phyloP scores from a whole-genome alignment of 2,888 invertebrate genomes.

The Brassicogethes aeneus region DNA sequence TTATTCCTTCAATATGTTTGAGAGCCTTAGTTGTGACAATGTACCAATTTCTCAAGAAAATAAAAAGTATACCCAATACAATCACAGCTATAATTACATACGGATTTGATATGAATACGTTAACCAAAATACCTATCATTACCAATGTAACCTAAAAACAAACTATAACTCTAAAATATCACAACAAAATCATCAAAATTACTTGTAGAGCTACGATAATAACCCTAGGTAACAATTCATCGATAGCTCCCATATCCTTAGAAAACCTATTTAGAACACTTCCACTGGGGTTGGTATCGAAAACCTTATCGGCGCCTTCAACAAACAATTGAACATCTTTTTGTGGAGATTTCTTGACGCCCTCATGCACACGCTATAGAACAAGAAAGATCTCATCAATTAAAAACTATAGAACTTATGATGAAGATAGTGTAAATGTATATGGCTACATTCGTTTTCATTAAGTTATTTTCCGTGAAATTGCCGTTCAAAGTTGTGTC shows the following conservation, averaged over 20 bases:
- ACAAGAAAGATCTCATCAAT: constrained; percentile 56
- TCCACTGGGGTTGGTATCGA: constrained; percentile 75
- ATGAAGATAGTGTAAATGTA: constrained; percentile 50
- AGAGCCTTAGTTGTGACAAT: constrained; percentile 60
- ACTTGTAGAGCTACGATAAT: constrained; percentile 51
- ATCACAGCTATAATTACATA: constrained; percentile 53
- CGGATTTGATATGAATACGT: constrained; percentile 59
- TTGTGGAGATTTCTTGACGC: constrained; percentile 70
- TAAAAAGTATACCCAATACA: constrained; percentile 54
- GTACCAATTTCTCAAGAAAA: constrained; percentile 54
- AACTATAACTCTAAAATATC: constrained; percentile 1
- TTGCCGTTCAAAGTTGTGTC: constrained; percentile 13
- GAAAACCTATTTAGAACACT: constrained; percentile 73
- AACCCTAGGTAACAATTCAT: constrained; percentile 60
- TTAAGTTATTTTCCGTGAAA: constrained; percentile 6
- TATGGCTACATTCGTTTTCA: constrained; percentile 22
- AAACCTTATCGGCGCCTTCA: constrained; percentile 59
- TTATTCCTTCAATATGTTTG: constrained; percentile 51
- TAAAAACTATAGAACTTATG: constrained; percentile 47
- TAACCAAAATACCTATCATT: constrained; percentile 57
- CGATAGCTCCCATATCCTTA: constrained; percentile 73
- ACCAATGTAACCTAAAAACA: constrained; percentile 42
- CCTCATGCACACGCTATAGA: constrained; percentile 63
- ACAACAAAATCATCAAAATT: too few relatives aligned
- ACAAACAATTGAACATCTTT: constrained; percentile 63